phyloP scores from a whole-genome alignment of 1,140 invertebrate species.

The Anagrus nilaparvatae region DNA sequence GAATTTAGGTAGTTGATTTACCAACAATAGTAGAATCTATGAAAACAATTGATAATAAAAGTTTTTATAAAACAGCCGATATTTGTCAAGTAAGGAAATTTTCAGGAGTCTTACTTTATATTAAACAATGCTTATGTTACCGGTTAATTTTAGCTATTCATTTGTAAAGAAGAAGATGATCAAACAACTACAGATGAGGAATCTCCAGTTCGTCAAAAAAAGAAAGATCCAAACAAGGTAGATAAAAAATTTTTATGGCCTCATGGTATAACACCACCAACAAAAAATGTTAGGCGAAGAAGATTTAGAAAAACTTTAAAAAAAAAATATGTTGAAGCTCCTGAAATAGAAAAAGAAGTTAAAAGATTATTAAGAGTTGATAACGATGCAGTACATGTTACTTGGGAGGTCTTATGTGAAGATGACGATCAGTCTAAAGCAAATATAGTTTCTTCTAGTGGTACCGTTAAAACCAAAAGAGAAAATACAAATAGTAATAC shows the following conservation, averaged over 20 bases:
- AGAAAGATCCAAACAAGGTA: conserved; percentile 81
- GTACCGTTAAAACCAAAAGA: conserved; percentile 45
- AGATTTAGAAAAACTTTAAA: conserved; percentile 91
- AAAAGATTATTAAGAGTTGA: conserved; percentile 85
- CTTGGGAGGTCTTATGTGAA: conserved; percentile 88
- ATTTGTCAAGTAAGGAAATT: conserved; percentile 66
- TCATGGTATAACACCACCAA: conserved; percentile 86
- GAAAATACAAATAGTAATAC: conserved; percentile 41
- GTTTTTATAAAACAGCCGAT: conserved; percentile 95
- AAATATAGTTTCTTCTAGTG: conserved; percentile 47
- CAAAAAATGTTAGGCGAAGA: conserved; percentile 88
- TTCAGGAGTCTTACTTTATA: background rate
- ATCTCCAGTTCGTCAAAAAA: conserved; percentile 73
- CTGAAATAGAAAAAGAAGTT: conserved; percentile 95
- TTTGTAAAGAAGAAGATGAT: conserved; percentile 82
- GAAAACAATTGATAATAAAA: conserved; percentile 94
- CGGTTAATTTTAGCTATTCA: conserved; percentile 48
- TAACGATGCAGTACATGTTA: conserved; percentile 81
- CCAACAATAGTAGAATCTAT: conserved; percentile 87
- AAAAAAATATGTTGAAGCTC: conserved; percentile 94
- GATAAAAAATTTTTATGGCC: conserved; percentile 92
- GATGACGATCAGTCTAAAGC: conserved; percentile 63
- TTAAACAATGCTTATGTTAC: conserved; percentile 12
- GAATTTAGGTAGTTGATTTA: conserved; percentile 69
- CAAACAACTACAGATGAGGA: conserved; percentile 69